These are phyloP conservation scores for Lophotriccus pileatus DNA, from an alignment of 2,797 vertebrate genomes.

Conservation along the genomic window DNA sequence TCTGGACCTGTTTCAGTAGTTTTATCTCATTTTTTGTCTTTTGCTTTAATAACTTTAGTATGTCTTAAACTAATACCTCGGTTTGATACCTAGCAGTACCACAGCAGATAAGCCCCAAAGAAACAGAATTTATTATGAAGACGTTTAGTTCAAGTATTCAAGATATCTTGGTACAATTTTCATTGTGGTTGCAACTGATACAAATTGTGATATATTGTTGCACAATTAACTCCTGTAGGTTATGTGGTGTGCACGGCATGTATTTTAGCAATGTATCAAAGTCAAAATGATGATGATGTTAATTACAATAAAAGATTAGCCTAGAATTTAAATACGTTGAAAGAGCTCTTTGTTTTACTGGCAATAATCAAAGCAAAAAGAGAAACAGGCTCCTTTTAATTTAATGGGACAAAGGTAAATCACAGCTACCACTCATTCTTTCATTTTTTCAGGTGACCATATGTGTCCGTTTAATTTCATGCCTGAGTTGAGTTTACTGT, in stretches of 20 bases:
- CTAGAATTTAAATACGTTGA: slow-evolving; percentile 25
- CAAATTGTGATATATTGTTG: slow-evolving; percentile 39
- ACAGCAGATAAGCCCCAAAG: slow-evolving; percentile 17
- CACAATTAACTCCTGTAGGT: slow-evolving; percentile 15
- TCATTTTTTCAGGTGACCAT: not conserved
- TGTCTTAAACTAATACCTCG: slow-evolving; percentile 24
- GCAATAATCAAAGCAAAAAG: not conserved
- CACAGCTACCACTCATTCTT: not conserved
- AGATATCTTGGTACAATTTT: slow-evolving; percentile 14
- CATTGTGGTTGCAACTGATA: slow-evolving; percentile 33
- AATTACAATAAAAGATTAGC: not conserved
- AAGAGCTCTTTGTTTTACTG: slow-evolving; percentile 30
- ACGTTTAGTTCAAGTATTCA: slow-evolving; percentile 25
- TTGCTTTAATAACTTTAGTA: slow-evolving; percentile 27
- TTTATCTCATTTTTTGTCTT: slow-evolving; percentile 44
- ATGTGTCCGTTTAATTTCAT: not conserved
- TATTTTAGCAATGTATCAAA: slow-evolving; percentile 46
- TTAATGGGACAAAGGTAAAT: not conserved
- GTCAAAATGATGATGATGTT: slow-evolving; percentile 29
- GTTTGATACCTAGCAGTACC: not conserved
- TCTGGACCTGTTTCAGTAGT: not conserved
- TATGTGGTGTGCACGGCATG: not conserved
- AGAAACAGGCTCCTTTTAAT: not conserved
- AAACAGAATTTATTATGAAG: slow-evolving; percentile 24
- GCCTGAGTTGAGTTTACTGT: not conserved